Base-by-base conservation (phyloP, 2,113 vertebrate genomes). In the Halcyon malimbica region DNA sequence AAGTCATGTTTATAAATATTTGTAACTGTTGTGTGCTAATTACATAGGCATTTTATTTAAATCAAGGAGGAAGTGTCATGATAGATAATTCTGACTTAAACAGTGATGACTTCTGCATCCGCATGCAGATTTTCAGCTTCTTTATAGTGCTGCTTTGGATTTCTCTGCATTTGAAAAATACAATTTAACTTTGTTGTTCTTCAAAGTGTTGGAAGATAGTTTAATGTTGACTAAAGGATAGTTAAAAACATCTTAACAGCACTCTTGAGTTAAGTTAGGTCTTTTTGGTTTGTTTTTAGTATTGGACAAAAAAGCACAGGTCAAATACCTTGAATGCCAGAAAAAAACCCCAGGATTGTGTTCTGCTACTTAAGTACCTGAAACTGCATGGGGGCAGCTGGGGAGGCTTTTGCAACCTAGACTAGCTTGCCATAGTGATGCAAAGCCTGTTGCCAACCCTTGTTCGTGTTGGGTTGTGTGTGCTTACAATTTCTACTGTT, bases 401-500 rank as follows among this genome's bases (percentile, higher is more conserved):
- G n/a, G 48, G 44, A 79, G 35, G 14, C 20, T 46, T 56, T 33
- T 51, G 39, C 11, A 41, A 54, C 24, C 16, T 31, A 26, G 41
- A 8, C n/a, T 28, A 46, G 15, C 9, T 41, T 71, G 11, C 8
- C 19, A 20, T 21, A 69, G 73, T 37, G 63, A 17, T 44, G 23
- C 19, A 73, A 35, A 95, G 11, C 13, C 25, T 70, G 0, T 76
- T 69, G 33, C 16, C 16, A 39, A 15, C 11, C 1, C 14, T 53
- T 59, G 4, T n/a, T 78, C 31, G 51, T 64, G 15, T 59, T 50
- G 39, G 4, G 11, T 31, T 29, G 21, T 2, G 5, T 18, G 19
- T 0, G 0, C 24, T 37, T 42, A 5, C 31, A 3, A 5, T n/a
- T 62, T 44, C 37, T 89, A 28, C n/a, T 37, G 8, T 23, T 64